Evolutionary conservation across 2,888 invertebrate species (phyloP).

Genomic region (Pachycephus smyrnensis): DNA sequence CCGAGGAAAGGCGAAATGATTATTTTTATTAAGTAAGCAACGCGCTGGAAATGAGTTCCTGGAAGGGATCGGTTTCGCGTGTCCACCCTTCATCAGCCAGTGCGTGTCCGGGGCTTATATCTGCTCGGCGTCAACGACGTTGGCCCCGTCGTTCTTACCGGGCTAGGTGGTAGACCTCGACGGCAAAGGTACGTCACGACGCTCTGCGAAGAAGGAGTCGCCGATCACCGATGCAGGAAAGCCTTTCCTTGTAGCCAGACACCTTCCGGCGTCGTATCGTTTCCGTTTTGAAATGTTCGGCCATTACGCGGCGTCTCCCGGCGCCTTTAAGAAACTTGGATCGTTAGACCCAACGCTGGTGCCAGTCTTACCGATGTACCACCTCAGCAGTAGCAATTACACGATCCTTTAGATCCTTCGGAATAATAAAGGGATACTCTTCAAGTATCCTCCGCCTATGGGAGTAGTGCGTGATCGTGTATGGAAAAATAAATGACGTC

Average conservation of each 20-base stretch:
- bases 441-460: background rate
- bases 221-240: constrained; percentile 47
- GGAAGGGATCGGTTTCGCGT: constrained; percentile 62
- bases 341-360: background rate
- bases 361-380: background rate
- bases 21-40: constrained; percentile 36
- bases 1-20: background rate
- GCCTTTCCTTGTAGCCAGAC: constrained; percentile 60
- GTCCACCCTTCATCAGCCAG: constrained; percentile 57
- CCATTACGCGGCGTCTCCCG: constrained; percentile 3
- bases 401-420: background rate
- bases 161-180: constrained; percentile 5
- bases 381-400: background rate
- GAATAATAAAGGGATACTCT: background rate
- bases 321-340: background rate
- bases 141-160: constrained; percentile 30
- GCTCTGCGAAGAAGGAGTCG: background rate
- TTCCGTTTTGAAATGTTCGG: constrained; percentile 56
- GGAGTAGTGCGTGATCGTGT: background rate
- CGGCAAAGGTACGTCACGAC: constrained; percentile 15
- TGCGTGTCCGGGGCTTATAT: constrained; percentile 57
- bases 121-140: constrained; percentile 40
- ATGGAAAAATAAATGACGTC: background rate
- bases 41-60: constrained; percentile 47
- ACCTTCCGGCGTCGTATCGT: constrained; percentile 63